Evolutionary conservation across 2,113 vertebrate genomes (phyloP).

Genomic region (Scophthalmus maximus): DNA sequence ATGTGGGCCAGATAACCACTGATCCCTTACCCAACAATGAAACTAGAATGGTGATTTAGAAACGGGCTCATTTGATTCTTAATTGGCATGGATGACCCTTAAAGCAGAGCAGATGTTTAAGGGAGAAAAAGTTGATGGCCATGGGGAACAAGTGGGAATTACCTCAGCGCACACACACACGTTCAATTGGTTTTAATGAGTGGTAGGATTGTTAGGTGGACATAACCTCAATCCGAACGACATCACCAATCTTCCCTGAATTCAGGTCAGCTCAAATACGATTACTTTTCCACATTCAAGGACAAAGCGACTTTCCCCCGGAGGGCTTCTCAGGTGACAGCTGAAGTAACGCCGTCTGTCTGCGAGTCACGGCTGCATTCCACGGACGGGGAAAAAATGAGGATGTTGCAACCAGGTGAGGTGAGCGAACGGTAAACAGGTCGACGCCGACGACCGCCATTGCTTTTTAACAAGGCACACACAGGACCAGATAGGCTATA

Average conservation of each 20-base stretch:
- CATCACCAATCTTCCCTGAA: conserved; percentile 61
- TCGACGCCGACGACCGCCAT: background rate
- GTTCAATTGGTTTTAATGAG: background rate
- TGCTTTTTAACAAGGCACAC: background rate
- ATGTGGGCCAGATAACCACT: conserved; percentile 63
- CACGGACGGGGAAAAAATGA: conserved; percentile 55
- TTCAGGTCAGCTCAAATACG: conserved; percentile 55
- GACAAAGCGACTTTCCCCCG: conserved; percentile 64
- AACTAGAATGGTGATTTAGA: conserved; percentile 39
- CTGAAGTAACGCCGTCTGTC: conserved; percentile 53
- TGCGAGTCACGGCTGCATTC: conserved; percentile 46
- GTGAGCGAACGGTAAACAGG: conserved; percentile 39
- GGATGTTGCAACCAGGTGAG: conserved; percentile 41
- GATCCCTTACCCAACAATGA: conserved; percentile 55
- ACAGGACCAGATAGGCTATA: background rate
- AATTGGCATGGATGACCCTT: conserved; percentile 25
- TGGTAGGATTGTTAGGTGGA: conserved; percentile 11
- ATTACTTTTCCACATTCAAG: conserved; percentile 47
- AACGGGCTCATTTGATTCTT: conserved; percentile 32
- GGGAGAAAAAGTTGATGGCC: background rate
- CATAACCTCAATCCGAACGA: conserved; percentile 55
- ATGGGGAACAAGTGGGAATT: too few species aligned
- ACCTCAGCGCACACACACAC: background rate
- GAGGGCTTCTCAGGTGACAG: conserved; percentile 57
- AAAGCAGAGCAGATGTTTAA: conserved; percentile 11